Base-by-base conservation (phyloP, 2,113 vertebrate species). In the Platichthys flesus region DNA sequence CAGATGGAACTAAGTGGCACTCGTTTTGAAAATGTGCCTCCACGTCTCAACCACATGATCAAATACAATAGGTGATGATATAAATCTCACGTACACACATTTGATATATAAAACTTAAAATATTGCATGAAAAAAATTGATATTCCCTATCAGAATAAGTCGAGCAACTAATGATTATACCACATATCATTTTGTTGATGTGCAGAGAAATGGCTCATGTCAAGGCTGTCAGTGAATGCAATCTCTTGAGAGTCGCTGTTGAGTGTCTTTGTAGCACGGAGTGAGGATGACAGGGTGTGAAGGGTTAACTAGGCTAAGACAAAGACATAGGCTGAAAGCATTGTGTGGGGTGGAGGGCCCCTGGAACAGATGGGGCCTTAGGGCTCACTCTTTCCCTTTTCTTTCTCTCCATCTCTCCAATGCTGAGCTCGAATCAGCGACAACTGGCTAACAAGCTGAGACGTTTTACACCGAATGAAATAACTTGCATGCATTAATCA, bases 231-330 rank as follows among this genome's bases (percentile, higher is more conserved):
- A 78, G 18, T 69, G 74, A 70, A 72, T 67, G 26, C 58, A 67
- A 66, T 52, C 59, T 40, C 67, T 35, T 67, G 59, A 78, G 51
- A 9, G 18, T 45, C 57, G 54, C 62, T 24, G 58, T 59, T 51
- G 65, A 40, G 73, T 49, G 70, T 72, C 31, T 82, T 82, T 88
- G 79, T 77, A 59, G 86, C 20, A 49, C 62, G 49, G 54, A 72
- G 59, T 79, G 73, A 85, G 62, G 89, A 90, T 89, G 87, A 88
- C 88, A 78, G 85, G 69, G 70, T 90, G 87, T 21, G 69, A 92
- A 90, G 91, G 93, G 92, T 94, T 93, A 94, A 91, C 85, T 74
- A 86, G 79, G 70, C 84, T 93, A 93, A 92, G 89, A 94, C 93
- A 95, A 94, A 94, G 89, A 74, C 57, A 78, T 64, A 52, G 74